Percentiles rank a stretch among this genome's conserved stretches.
Conservation (phyloP, 2,797 vertebrate species). For the Eutrigla gurnardus region DNA sequence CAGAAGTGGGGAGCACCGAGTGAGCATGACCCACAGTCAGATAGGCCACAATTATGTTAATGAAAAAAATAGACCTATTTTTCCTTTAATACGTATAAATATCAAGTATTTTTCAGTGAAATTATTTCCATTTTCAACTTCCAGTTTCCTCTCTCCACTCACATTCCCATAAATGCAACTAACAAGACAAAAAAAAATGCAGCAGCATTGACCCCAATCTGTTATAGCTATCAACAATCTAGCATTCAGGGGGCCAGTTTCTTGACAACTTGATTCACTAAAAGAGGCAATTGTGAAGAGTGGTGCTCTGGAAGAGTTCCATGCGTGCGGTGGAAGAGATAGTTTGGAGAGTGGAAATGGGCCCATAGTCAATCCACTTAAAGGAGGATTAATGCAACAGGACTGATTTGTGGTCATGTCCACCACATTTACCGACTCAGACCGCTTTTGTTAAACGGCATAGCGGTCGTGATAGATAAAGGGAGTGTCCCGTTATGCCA, state of each 20-base stretch:
- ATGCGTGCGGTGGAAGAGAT: conserved; percentile 60
- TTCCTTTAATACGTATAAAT: neutral
- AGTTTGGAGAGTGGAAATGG: conserved; percentile 64
- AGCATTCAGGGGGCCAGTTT: conserved; percentile 35
- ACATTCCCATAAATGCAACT: neutral
- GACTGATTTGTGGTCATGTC: conserved; percentile 62
- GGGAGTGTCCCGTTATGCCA: neutral
- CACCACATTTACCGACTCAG: conserved; percentile 32
- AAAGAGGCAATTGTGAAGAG: conserved; percentile 79
- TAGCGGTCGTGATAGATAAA: conserved; percentile 43
- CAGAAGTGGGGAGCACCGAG: too few relatives aligned
- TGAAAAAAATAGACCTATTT: neutral
- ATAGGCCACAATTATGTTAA: neutral
- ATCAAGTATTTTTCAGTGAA: neutral
- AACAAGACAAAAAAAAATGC: conserved; percentile 8
- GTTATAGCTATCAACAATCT: conserved; percentile 53
- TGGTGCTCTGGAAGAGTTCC: conserved; percentile 82
- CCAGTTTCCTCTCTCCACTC: neutral
- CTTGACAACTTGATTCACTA: conserved; percentile 68
- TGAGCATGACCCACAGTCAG: neutral
- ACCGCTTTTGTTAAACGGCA: conserved; percentile 38
- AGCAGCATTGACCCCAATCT: conserved; percentile 36
- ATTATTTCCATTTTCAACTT: neutral
- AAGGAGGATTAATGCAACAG: conserved; percentile 73
- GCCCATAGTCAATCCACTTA: conserved; percentile 76